Conservation (phyloP, 2,113 vertebrate species). For the chimpanzee (Pan troglodytes) region DNA sequence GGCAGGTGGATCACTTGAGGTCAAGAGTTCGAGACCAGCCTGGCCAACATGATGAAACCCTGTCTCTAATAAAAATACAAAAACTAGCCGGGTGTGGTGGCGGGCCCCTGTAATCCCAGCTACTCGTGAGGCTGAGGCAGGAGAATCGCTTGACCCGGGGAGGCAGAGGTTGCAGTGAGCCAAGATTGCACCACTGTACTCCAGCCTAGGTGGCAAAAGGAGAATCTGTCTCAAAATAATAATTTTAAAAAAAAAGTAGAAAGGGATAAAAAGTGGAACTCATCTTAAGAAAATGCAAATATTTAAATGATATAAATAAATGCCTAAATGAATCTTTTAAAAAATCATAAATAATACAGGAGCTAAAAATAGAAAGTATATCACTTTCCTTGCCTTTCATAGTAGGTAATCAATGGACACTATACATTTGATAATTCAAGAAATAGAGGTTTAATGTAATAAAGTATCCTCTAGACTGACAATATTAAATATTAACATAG, state of each 20-base stretch:
- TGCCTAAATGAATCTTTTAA: not conserved
- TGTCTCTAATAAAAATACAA: too few species aligned
- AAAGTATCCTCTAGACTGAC: not conserved
- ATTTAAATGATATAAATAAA: slow-evolving; percentile 36
- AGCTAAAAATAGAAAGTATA: not conserved
- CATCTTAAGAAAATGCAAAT: not conserved
- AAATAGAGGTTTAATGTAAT: not conserved
- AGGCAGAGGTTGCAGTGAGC: too few species aligned
- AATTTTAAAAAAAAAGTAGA: not conserved
- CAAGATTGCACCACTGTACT: too few species aligned
- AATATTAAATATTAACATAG: slow-evolving; percentile 29
- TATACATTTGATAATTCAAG: not conserved
- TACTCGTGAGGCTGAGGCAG: too few species aligned
- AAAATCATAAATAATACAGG: not conserved
- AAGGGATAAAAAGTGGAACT: not conserved
- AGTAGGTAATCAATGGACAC: not conserved
- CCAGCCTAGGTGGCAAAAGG: too few species aligned
- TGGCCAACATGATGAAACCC: too few species aligned
- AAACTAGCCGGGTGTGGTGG: too few species aligned
- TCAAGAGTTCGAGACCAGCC: too few species aligned
- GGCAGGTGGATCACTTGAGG: too few species aligned
- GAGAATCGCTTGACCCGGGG: too few species aligned
- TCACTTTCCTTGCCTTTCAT: not conserved
- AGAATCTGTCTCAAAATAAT: too few species aligned
- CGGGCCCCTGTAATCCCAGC: too few species aligned